Percentiles rank a stretch among this genome's conserved stretches.
phyloP scores from a whole-genome alignment of 2,888 invertebrate species.

The Agrochola lota region DNA sequence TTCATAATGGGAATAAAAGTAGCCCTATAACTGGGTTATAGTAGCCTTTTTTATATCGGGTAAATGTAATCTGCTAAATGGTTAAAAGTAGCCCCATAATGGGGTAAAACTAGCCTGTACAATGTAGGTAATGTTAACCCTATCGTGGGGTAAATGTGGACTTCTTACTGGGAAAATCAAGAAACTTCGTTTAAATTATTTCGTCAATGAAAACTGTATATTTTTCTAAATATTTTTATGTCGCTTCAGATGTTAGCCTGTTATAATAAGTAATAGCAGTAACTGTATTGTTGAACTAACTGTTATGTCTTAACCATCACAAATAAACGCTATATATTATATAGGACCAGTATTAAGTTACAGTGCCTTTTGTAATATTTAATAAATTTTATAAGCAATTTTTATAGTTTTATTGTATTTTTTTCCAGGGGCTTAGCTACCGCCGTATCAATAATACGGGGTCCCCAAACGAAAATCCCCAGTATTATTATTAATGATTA shows the following conservation, averaged over 20 bases:
- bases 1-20: neutral
- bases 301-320: slow-evolving; percentile 72
- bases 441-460: neutral
- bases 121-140: neutral
- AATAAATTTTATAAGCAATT: slow-evolving; percentile 81
- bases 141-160: neutral
- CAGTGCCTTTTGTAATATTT: slow-evolving; percentile 86
- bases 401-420: slow-evolving; percentile 53
- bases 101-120: neutral
- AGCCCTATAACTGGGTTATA: neutral
- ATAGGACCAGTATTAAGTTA: slow-evolving; percentile 81
- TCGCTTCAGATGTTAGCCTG: slow-evolving; percentile 48
- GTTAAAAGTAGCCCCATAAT: neutral
- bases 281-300: slow-evolving; percentile 63
- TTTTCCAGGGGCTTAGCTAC: too few species aligned
- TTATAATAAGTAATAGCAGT: slow-evolving; percentile 41
- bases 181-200: slow-evolving; percentile 33
- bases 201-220: slow-evolving; percentile 52
- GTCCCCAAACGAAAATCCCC: neutral
- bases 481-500: too few species aligned
- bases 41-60: neutral
- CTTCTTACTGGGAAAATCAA: neutral
- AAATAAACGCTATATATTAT: slow-evolving; percentile 66
- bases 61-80: neutral
- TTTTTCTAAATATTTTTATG: slow-evolving; percentile 54